These are phyloP conservation scores for Aphelocoma californica DNA, from an alignment of 2,797 vertebrate genomes.

Conservation along the genomic window DNA sequence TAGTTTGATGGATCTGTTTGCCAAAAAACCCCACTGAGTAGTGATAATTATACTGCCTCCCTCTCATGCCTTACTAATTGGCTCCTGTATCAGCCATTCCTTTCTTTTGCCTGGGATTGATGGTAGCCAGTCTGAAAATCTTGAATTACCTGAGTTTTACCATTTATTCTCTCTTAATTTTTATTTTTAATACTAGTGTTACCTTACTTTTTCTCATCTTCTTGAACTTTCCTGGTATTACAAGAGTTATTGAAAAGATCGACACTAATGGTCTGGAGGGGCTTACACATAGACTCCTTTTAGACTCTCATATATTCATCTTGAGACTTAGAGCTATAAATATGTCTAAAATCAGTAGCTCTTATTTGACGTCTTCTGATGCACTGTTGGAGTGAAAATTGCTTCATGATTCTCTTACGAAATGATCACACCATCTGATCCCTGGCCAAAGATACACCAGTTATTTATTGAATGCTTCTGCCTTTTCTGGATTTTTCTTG, in stretches of 20 bases:
- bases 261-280: background rate
- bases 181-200: background rate
- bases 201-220: background rate
- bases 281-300: background rate
- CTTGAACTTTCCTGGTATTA: background rate
- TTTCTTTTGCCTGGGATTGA: background rate
- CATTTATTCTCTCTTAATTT: background rate
- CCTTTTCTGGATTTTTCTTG: conserved; percentile 32
- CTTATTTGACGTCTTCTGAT: conserved; percentile 16
- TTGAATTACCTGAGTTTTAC: background rate
- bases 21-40: background rate
- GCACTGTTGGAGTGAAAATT: conserved; percentile 13
- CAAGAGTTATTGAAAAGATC: background rate
- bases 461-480: background rate
- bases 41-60: background rate
- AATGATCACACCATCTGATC: conserved; percentile 28
- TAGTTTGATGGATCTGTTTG: background rate
- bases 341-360: conserved; percentile 10
- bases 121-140: background rate
- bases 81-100: background rate
- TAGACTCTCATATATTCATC: background rate
- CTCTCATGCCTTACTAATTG: background rate
- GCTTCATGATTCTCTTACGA: conserved; percentile 22
- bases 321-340: background rate
- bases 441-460: background rate